These are phyloP conservation scores for Sminthopsis crassicaudata DNA, from an alignment of 2,113 vertebrate genomes.

Conservation along the genomic window DNA sequence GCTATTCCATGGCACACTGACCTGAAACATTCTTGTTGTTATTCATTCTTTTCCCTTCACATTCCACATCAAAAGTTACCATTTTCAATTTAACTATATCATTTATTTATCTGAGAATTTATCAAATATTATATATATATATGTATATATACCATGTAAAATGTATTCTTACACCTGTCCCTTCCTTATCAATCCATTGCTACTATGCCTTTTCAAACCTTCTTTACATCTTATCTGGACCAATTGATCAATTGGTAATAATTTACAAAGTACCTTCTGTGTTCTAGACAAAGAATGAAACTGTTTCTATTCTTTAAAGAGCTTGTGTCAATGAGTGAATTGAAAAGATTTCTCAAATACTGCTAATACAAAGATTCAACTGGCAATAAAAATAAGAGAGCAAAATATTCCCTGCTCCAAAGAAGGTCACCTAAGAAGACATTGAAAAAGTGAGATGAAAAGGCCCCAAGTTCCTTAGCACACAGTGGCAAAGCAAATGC, in stretches of 20 bases:
- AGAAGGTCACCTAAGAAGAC: neutral
- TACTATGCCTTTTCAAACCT: neutral
- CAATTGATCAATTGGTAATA: neutral
- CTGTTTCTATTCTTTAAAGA: neutral
- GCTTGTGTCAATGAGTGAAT: neutral
- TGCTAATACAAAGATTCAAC: neutral
- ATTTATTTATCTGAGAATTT: neutral
- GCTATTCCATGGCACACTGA: neutral
- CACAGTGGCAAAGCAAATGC: neutral
- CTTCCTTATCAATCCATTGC: neutral
- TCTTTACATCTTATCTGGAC: neutral
- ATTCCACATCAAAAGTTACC: neutral
- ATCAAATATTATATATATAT: neutral
- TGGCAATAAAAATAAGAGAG: neutral
- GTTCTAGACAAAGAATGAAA: neutral
- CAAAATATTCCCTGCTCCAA: neutral
- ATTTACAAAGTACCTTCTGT: neutral
- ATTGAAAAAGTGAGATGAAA: neutral
- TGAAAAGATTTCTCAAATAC: no score
- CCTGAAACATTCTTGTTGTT: neutral
- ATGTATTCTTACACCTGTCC: neutral
- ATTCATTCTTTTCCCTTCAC: neutral
- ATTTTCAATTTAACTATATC: neutral
- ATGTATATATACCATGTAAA: neutral
- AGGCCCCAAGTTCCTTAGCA: neutral